phyloP scores from a whole-genome alignment of 2,113 vertebrate species.

The Patagioenas fasciata region DNA sequence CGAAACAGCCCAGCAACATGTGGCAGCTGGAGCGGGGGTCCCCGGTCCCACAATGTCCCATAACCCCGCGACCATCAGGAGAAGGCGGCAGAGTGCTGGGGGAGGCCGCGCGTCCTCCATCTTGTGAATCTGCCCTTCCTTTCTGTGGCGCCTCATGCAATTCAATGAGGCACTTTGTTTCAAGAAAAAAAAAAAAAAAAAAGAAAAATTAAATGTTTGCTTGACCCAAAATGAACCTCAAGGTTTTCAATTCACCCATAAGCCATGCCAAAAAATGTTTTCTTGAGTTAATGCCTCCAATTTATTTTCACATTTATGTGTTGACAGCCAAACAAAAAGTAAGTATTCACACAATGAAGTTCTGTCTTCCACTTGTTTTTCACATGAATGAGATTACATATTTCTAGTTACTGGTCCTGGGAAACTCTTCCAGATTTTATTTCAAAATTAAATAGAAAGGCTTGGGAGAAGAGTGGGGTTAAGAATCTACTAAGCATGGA shows the following conservation, averaged over 20 bases:
- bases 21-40: accelerated
- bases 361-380: slow-evolving; percentile 53
- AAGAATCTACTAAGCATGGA: not conserved
- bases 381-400: slow-evolving; percentile 39
- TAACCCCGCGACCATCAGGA: accelerated
- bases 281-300: not conserved
- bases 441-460: slow-evolving; percentile 22
- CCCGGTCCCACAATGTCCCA: accelerated
- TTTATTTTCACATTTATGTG: slow-evolving; percentile 48
- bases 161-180: slow-evolving; percentile 43
- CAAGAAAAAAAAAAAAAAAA: not conserved
- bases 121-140: not conserved
- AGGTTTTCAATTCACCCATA: slow-evolving; percentile 41
- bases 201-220: not conserved
- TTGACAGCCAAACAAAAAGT: slow-evolving; percentile 49
- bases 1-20: not conserved
- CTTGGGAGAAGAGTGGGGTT: slow-evolving; percentile 3
- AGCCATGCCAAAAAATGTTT: not conserved
- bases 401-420: not conserved
- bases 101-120: not conserved
- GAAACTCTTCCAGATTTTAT: slow-evolving; percentile 18
- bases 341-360: slow-evolving; percentile 21
- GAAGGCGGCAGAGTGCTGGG: accelerated
- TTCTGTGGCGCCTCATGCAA: not conserved
- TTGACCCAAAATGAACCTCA: slow-evolving; percentile 53